Evolutionary conservation across 2,888 invertebrate species (phyloP), one percentile per base, ranked within the genome.

Genomic region (Rhimphoctona megacephalus): DNA sequence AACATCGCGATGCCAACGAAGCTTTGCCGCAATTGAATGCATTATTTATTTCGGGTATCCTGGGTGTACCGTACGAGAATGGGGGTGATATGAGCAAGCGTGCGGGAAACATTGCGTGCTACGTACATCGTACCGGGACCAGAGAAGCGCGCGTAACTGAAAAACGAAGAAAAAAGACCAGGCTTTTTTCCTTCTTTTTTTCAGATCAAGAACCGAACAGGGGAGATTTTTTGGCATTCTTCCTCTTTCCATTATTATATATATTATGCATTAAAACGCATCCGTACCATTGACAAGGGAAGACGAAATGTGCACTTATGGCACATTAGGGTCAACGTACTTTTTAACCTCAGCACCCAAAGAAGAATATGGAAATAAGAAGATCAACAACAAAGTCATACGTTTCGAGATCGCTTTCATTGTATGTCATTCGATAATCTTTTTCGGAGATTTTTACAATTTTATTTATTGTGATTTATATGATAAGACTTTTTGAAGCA

Each of bases 251-350:
- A 82, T 67, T 69, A 69, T 73, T 73, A 57, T 52, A 39, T 30
- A 83, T 88, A 87, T 88, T 87, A 87, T 87, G 89, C 89, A 89
- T 89, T 91, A 89, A 89, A 90, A 89, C 84, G 88, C 88, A 81
- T 88, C 89, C 87, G 54, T 85, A 70, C 30, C 89, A 91, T 90
- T 89, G 90, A 88, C 78, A 82, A 89, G 14, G 69, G 69, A 67
- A 46, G 57, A 78, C 54, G 64, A 54, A 52, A 36, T 70, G 14
- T 76, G 61, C 83, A 85, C 85, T 81, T 69, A 36, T n/a, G 36
- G 39, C 1, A 78, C 52, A 22, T 52, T 36, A 79, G 69, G 78
- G 67, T 79, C 78, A 69, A 54, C 5, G 69, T 69, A 33, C 78
- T 54, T 69, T 69, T 30, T n/a, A 36, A 36, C 39, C 25, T 39